A percentile compares a stretch with the other conserved stretches of the same genome.
These are phyloP conservation scores for Alsophila aescularia DNA, from an alignment of 2,888 invertebrate genomes.

Conservation along the genomic window DNA sequence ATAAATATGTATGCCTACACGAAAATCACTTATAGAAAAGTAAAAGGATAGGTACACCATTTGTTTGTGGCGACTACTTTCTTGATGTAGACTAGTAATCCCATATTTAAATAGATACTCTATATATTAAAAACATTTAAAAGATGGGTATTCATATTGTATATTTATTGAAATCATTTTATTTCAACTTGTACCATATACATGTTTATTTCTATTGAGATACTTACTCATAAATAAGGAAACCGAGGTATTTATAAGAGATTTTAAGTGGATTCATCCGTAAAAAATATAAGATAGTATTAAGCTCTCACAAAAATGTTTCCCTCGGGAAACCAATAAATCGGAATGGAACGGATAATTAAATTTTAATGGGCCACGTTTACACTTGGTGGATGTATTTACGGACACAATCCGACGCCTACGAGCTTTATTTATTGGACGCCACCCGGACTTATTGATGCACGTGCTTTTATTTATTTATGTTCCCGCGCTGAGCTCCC, in stretches of 20 bases:
- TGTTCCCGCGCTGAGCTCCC: conserved; percentile 23
- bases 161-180: not conserved
- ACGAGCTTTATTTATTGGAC: conserved; percentile 60
- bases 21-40: no score
- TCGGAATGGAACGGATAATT: conserved; percentile 65
- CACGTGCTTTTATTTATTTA: conserved; percentile 38
- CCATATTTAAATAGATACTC: no score
- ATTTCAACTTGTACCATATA: not conserved
- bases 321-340: conserved; percentile 69
- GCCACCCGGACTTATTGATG: conserved; percentile 37
- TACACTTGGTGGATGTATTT: conserved; percentile 61
- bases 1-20: no score
- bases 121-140: no score
- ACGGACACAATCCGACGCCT: conserved; percentile 61
- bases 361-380: conserved; percentile 66
- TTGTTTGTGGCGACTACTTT: no score
- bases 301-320: conserved; percentile 40
- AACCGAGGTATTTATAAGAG: not conserved
- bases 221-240: not conserved
- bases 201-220: not conserved
- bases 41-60: no score
- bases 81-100: no score
- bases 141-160: no score
- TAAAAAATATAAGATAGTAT: conserved; percentile 21
- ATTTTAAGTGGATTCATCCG: conserved; percentile 9